A percentile compares a stretch with the other conserved stretches of the same genome.
These are phyloP conservation scores for Clupea harengus DNA, from an alignment of 2,113 vertebrate species.

Conservation along the genomic window DNA sequence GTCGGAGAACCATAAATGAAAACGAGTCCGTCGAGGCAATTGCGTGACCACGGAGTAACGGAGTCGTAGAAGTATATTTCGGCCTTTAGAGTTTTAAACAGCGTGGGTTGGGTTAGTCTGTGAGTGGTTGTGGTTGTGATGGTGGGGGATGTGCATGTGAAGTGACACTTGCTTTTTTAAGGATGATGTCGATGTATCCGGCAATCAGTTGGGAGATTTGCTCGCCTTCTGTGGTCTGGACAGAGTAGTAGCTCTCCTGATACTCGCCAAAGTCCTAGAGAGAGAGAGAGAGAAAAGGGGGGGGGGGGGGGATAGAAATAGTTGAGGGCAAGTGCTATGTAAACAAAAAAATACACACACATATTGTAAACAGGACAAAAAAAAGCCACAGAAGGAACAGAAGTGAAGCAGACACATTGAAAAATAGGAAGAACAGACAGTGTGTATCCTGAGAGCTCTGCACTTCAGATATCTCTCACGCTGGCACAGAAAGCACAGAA, in stretches of 20 bases:
- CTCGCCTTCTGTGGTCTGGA: conserved; percentile 97
- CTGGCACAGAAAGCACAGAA: neutral
- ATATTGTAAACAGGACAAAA: neutral
- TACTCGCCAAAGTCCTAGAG: conserved; percentile 96
- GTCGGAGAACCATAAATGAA: too few relatives aligned
- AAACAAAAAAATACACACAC: conserved; percentile 12
- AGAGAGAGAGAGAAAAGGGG: neutral
- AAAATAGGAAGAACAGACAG: neutral
- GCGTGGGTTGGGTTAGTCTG: neutral
- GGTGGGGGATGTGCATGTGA: neutral
- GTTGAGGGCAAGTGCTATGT: neutral
- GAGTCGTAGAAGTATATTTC: too few relatives aligned
- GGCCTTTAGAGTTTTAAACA: neutral
- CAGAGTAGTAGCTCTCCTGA: conserved; percentile 98
- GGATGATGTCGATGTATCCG: conserved; percentile 98
- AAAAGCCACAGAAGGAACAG: neutral
- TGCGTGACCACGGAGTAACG: too few relatives aligned
- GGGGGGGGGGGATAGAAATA: neutral
- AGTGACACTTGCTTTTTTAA: conserved; percentile 85
- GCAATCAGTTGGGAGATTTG: conserved; percentile 98
- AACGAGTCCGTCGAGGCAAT: too few relatives aligned
- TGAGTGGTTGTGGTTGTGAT: too few relatives aligned
- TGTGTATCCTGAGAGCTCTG: neutral
- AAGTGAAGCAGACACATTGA: neutral
- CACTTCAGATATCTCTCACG: neutral